Evolutionary conservation across 1,140 invertebrate genomes (phyloP), one percentile per base, ranked within the genome.

Genomic region (Lucilia sericata): DNA sequence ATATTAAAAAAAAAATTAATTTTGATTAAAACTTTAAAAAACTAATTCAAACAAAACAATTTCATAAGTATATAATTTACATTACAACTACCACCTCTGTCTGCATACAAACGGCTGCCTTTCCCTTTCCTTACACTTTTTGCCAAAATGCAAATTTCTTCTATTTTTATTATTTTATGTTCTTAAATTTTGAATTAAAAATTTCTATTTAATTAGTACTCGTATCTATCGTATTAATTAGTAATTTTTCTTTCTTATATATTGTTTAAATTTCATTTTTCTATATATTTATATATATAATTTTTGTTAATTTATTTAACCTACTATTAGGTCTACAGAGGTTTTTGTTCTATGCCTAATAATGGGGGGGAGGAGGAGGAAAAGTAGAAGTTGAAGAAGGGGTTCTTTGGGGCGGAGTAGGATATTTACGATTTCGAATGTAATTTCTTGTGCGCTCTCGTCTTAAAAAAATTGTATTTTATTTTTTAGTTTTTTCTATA

Each of bases 371-470:
- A 12, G 19, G 65, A n/a, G 3, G 25, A 30, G 25, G 25, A 30
- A 3, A 2, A 2, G 25, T 30, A 30, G 25, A 30, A 30, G n/a
- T n/a, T n/a, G 25, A 30, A 30, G 3, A 30, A 30, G 25, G 25
- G 25, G 25, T 1, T 30, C 25, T 30, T n/a, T 30, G 65, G 21
- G 21, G 12, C 75, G 42, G 42, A 42, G 42, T 42, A 42, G 42
- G 42, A 42, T 76, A 76, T 76, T 76, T 76, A 76, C 75, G 17
- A 36, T 76, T 42, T 76, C 75, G 30, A 36, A 42, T 76, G 42
- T 76, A 76, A 76, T 76, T 76, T 76, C n/a, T 76, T 42, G 42
- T 76, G 30, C 75, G 65, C 65, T 70, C 65, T 21, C 65, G 65
- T 42, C 42, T 36, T 76, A 36, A 42, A 42, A 30, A 42, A 75